phyloP scores from a whole-genome alignment of 2,113 vertebrate genomes.

The Hemibagrus wyckioides region DNA sequence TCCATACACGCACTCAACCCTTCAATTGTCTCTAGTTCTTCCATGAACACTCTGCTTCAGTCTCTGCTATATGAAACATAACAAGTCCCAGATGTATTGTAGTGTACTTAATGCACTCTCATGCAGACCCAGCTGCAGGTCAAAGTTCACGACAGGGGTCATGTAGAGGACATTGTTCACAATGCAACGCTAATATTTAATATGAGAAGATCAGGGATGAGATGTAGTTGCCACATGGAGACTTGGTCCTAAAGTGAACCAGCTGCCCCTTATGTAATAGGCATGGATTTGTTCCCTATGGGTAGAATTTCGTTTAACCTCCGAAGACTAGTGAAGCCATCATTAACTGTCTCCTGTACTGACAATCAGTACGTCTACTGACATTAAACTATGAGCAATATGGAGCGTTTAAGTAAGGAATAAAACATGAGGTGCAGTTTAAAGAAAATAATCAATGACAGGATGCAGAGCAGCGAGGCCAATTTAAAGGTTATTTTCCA shows the following conservation, averaged over 20 bases:
- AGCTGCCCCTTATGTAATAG: slow-evolving; percentile 38
- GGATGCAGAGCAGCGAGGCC: not conserved
- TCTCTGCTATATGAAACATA: not conserved
- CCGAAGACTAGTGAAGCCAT: slow-evolving; percentile 60
- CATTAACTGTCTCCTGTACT: slow-evolving; percentile 20
- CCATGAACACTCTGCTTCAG: not conserved
- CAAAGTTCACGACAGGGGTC: slow-evolving; percentile 35
- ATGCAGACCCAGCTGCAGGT: slow-evolving; percentile 16
- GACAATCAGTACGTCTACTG: not conserved
- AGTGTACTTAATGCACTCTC: slow-evolving; percentile 1
- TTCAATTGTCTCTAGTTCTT: not conserved
- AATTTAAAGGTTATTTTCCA: not conserved
- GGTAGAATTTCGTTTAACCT: slow-evolving; percentile 71
- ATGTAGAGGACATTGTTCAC: slow-evolving; percentile 31
- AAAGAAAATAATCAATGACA: not conserved
- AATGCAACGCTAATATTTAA: slow-evolving; percentile 25
- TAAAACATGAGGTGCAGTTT: not conserved
- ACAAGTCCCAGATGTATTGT: slow-evolving; percentile 16
- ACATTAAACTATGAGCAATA: not conserved
- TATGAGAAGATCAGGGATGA: slow-evolving; percentile 39
- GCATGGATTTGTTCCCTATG: not conserved
- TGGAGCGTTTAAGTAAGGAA: not conserved
- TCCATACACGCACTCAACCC: not conserved
- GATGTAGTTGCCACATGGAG: slow-evolving; percentile 23
- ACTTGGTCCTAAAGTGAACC: slow-evolving; percentile 45